Conservation (phyloP, 2,113 vertebrate species). For the Anolis sagrei region DNA sequence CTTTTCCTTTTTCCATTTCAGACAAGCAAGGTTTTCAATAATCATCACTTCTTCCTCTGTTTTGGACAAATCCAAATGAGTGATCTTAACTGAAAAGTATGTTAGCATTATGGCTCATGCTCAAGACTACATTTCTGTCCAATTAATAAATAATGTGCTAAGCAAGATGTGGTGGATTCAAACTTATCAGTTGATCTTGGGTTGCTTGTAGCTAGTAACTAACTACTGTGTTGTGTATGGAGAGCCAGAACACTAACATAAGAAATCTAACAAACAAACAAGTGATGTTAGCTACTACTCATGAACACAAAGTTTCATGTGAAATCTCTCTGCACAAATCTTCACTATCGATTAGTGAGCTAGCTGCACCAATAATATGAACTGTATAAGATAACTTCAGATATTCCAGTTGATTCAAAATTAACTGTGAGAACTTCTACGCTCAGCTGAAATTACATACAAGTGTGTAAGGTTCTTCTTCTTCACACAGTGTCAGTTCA, state of each 20-base stretch:
- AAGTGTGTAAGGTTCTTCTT: neutral
- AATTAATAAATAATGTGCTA: neutral
- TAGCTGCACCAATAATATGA: neutral
- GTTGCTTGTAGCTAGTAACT: neutral
- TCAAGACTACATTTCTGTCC: constrained; percentile 14
- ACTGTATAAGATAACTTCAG: neutral
- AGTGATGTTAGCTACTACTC: no score
- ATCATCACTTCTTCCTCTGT: constrained; percentile 41
- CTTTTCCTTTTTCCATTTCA: constrained; percentile 58
- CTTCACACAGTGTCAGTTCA: neutral
- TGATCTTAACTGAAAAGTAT: constrained; percentile 58
- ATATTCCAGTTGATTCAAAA: neutral
- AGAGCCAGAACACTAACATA: no score
- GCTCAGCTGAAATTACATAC: neutral
- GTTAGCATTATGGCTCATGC: constrained; percentile 44
- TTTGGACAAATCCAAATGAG: constrained; percentile 47
- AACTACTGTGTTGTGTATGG: no score
- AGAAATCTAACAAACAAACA: no score
- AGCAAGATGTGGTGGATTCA: neutral
- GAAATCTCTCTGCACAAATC: neutral
- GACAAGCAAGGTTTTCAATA: constrained; percentile 58
- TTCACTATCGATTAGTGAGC: neutral
- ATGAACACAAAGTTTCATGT: no score
- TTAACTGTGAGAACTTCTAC: neutral
- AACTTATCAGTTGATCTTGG: neutral